Conservation (phyloP, 2,113 vertebrate species). For the Leucopsar rothschildi region DNA sequence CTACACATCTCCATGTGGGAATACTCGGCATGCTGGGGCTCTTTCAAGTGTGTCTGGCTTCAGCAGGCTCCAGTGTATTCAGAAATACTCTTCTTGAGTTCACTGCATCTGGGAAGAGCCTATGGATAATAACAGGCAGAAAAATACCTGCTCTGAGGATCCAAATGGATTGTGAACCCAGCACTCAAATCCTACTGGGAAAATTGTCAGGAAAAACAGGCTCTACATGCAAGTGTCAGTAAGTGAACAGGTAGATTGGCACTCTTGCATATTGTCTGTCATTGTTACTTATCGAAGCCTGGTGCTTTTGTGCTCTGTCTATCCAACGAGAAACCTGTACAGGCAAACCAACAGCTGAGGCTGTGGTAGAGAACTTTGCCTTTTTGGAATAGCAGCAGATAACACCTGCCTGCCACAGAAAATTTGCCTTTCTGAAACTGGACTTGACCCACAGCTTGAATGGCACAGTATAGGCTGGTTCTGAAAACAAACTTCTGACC, state of each 20-base stretch:
- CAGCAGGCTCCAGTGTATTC: background rate
- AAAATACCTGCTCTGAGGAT: background rate
- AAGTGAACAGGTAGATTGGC: background rate
- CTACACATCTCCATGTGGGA: background rate
- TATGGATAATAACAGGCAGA: background rate
- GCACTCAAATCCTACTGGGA: background rate
- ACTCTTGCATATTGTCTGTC: background rate
- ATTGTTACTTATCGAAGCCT: background rate
- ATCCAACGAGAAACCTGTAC: background rate
- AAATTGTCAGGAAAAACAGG: background rate
- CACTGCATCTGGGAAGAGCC: background rate
- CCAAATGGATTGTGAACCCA: background rate
- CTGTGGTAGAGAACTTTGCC: background rate
- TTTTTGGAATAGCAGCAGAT: background rate
- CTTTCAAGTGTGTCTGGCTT: accelerated
- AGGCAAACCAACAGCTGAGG: background rate
- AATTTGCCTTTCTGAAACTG: background rate
- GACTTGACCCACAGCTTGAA: background rate
- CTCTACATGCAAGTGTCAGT: accelerated
- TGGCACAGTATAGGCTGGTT: background rate
- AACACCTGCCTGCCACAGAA: accelerated
- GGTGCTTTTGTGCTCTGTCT: background rate
- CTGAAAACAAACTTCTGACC: background rate
- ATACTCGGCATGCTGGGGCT: background rate
- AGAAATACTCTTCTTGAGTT: background rate